Evolutionary conservation across 2,113 vertebrate species (phyloP), one percentile per base, ranked within the genome.

Genomic region (Grammatotria lemairii): DNA sequence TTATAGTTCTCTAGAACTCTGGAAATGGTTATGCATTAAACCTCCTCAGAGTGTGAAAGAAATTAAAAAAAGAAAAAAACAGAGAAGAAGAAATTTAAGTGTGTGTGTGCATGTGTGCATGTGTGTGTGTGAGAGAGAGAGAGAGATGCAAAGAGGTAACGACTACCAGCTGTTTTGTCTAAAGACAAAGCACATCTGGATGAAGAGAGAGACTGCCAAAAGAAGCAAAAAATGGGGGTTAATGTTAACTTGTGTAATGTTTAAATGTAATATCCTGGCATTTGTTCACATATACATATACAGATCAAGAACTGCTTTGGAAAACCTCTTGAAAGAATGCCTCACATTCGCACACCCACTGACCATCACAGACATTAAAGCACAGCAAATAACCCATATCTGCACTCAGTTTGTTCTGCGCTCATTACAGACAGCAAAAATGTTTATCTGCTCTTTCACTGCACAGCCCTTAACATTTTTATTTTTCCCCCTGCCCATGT

Each of bases 161-260:
- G 54, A 88, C 81, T 96, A 86, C 92, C 96, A 95, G 93, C 90
- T 96, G 95, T 80, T 31, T 58, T 84, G 91, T 93, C 88, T 93
- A 85, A 89, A 82, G 85, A 87, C 54, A 81, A 55, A 83, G 47
- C 93, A 92, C 91, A 94, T 94, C 93, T 96, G 93, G 91, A 65
- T 84, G 38, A 84, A 33, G 38, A 33, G n/a, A 35, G 81, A 87
- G 40, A 91, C 85, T 88, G n/a, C 55, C 45, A 63, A 84, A 85
- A 88, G 54, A 85, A 92, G 63, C 65, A 83, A 85, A 84, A 31
- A 85, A 87, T 40, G 28, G 47, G 17, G 63, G 85, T 68, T 28
- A 51, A 55, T 17, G 21, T 70, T 57, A 78, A 54, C 51, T 89
- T 88, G 23, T 85, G 28, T 23, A 47, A 82, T 10, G 55, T 84